These are phyloP conservation scores for Fulmarus glacialis DNA, from an alignment of 2,113 vertebrate species.

Conservation along the genomic window DNA sequence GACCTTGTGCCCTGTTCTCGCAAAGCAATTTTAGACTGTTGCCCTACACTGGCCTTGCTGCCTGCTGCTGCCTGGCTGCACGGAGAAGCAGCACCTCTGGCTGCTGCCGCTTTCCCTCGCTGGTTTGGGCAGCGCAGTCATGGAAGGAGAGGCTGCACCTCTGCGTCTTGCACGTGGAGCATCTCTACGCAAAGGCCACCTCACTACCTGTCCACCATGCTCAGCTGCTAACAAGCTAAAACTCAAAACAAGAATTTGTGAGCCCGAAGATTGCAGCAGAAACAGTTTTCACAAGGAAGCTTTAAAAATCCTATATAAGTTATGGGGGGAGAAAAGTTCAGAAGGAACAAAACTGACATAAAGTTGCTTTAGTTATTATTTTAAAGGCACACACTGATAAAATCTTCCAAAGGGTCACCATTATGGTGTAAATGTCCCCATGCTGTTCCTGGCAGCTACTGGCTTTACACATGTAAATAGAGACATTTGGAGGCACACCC, in stretches of 20 bases:
- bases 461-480: not conserved
- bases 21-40: rapidly evolving
- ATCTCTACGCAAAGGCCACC: not conserved
- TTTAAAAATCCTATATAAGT: not conserved
- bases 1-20: not conserved
- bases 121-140: not conserved
- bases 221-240: not conserved
- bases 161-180: not conserved
- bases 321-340: not conserved
- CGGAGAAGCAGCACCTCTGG: not conserved
- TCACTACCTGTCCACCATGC: not conserved
- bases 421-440: not conserved
- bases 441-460: not conserved
- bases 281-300: not conserved
- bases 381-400: not conserved
- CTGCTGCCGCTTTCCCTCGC: rapidly evolving
- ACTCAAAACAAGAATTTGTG: not conserved
- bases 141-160: not conserved
- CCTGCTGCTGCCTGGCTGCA: not conserved
- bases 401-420: not conserved
- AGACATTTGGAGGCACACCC: conserved; percentile 1
- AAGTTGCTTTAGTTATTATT: not conserved
- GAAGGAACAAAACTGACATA: not conserved
- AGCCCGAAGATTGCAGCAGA: not conserved
- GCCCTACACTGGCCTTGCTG: rapidly evolving